A percentile compares a stretch with the other conserved stretches of the same genome.
Evolutionary conservation across 2,888 invertebrate species (phyloP).

Genomic region (Phoronis australis): DNA sequence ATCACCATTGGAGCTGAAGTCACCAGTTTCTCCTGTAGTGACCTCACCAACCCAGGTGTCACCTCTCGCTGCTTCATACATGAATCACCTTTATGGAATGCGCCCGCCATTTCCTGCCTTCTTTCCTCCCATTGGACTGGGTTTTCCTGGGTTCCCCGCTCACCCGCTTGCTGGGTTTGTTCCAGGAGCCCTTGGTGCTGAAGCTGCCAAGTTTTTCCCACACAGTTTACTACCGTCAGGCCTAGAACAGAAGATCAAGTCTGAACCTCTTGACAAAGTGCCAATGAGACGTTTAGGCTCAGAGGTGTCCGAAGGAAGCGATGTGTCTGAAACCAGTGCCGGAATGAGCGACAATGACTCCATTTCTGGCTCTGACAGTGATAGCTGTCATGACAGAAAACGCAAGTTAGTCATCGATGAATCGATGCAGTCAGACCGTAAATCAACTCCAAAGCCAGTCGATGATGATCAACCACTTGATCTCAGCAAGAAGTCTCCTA

Average conservation of each 20-base stretch:
- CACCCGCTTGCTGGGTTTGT: slow-evolving; percentile 2
- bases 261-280: slow-evolving; percentile 2
- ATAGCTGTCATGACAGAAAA: no score
- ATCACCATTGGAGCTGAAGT: slow-evolving; percentile 13
- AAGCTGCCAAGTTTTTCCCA: neutral
- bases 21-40: slow-evolving; percentile 10
- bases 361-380: neutral
- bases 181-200: neutral
- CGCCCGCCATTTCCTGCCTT: slow-evolving; percentile 36
- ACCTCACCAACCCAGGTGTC: slow-evolving; percentile 9
- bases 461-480: slow-evolving; percentile 18
- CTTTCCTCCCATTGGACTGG: slow-evolving; percentile 27
- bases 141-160: slow-evolving; percentile 22
- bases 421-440: neutral
- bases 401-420: no score
- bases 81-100: slow-evolving; percentile 30
- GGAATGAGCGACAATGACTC: neutral
- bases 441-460: neutral
- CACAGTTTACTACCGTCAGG: neutral
- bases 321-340: slow-evolving; percentile 24
- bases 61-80: slow-evolving; percentile 25
- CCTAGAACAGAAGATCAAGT: slow-evolving; percentile 4
- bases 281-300: no score
- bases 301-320: slow-evolving; percentile 24
- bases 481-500: slow-evolving; percentile 16